These are phyloP conservation scores for Ormyrus labotus DNA, from an alignment of 2,888 invertebrate species.

Conservation along the genomic window DNA sequence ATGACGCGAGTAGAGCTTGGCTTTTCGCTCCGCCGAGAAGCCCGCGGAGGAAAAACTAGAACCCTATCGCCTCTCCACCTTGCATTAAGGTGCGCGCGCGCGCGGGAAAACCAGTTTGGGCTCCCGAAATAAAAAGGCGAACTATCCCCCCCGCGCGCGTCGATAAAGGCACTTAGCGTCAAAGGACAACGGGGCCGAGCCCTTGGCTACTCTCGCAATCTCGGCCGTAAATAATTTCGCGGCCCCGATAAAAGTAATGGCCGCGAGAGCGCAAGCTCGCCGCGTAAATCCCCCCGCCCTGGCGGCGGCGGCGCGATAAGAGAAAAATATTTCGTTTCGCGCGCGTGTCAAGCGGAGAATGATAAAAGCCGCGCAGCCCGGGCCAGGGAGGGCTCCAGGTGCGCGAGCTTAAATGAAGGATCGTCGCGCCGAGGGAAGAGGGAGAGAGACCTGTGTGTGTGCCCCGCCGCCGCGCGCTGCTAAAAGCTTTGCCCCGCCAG, in stretches of 20 bases:
- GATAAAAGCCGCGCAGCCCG: constrained; percentile 18
- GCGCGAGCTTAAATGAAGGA: no score
- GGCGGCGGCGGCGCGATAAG: background rate
- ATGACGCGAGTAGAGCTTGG: no score
- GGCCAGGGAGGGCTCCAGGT: background rate
- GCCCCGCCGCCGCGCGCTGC: background rate
- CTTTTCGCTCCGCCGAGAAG: no score
- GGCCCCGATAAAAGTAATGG: constrained; percentile 25
- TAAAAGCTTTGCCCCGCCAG: constrained; percentile 21
- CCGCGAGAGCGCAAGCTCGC: constrained; percentile 9
- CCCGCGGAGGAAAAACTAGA: no score
- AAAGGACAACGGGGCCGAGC: no score
- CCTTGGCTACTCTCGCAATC: background rate
- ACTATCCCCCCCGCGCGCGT: no score
- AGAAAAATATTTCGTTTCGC: constrained; percentile 23
- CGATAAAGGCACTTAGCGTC: no score
- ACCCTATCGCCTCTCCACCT: no score
- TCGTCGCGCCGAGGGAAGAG: no score
- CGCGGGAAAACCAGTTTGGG: no score
- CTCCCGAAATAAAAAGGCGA: no score
- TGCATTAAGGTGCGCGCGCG: no score
- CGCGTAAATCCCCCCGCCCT: constrained; percentile 15
- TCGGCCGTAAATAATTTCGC: background rate
- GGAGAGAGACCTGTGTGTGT: background rate
- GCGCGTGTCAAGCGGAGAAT: constrained; percentile 11